Percentiles rank a stretch among this genome's conserved stretches.
Evolutionary conservation across 2,888 invertebrate species (phyloP).

Genomic region (Leptopilina syphax): DNA sequence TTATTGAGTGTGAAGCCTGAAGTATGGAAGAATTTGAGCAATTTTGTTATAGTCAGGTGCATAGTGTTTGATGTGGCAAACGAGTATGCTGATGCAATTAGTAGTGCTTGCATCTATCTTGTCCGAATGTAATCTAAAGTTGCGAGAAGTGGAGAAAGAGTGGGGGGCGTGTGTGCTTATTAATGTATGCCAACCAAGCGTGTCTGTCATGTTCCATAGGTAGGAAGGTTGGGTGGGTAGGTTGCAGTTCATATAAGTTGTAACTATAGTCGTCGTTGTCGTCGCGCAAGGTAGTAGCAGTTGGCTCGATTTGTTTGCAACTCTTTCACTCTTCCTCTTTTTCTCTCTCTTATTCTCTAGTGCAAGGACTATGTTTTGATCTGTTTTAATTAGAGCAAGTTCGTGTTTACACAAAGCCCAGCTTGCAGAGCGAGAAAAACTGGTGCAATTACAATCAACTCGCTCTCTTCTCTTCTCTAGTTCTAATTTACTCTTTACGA

Average conservation of each 20-base stretch:
- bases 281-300: background rate
- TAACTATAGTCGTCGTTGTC: constrained; percentile 41
- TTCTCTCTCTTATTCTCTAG: background rate
- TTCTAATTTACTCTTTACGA: no score
- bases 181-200: constrained; percentile 69
- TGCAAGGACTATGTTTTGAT: constrained; percentile 60
- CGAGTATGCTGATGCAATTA: constrained; percentile 74
- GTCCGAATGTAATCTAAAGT: constrained; percentile 51
- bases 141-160: constrained; percentile 36
- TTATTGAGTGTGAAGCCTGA: no score
- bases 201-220: constrained; percentile 63
- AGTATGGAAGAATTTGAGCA: no score
- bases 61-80: constrained; percentile 65
- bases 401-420: constrained; percentile 66
- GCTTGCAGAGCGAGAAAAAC: constrained; percentile 60
- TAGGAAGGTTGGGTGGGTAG: constrained; percentile 58
- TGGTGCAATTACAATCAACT: constrained; percentile 63
- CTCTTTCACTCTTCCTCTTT: constrained; percentile 4
- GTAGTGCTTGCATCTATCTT: constrained; percentile 62
- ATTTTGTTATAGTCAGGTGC: constrained; percentile 63
- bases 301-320: constrained; percentile 43
- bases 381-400: constrained; percentile 71
- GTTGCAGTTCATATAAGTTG: constrained; percentile 51
- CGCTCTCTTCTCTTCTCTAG: constrained; percentile 42
- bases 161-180: constrained; percentile 61